Evolutionary conservation across 2,888 invertebrate species (phyloP).

Genomic region (Encarsia formosa): DNA sequence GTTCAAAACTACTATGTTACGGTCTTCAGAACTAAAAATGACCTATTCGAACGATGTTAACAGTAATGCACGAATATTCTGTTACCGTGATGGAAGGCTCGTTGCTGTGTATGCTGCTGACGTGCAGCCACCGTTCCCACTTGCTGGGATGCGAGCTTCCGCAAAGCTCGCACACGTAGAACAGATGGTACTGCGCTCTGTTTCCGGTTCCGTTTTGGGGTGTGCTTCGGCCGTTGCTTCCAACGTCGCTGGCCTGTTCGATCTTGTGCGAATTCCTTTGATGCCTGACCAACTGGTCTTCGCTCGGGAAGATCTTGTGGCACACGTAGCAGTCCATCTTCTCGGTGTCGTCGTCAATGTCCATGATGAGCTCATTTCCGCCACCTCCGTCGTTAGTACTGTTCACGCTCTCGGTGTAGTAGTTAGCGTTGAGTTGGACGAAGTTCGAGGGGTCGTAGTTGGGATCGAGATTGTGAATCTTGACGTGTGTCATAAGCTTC

Average conservation of each 20-base stretch:
- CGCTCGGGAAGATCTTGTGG: slow-evolving; percentile 51
- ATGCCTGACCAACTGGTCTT: slow-evolving; percentile 52
- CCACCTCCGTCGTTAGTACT: slow-evolving; percentile 42
- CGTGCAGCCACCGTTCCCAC: slow-evolving; percentile 54
- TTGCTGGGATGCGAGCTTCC: slow-evolving; percentile 52
- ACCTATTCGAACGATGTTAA: too few species aligned
- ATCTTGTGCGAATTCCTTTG: slow-evolving; percentile 50
- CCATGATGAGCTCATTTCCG: slow-evolving; percentile 37
- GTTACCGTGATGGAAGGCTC: slow-evolving; percentile 47
- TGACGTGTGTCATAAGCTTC: slow-evolving; percentile 54
- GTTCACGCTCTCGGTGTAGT: slow-evolving; percentile 42
- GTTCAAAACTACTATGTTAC: too few species aligned
- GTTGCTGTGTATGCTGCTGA: slow-evolving; percentile 48
- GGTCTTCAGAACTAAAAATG: too few species aligned
- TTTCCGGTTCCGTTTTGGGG: slow-evolving; percentile 42
- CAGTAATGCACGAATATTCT: too few species aligned
- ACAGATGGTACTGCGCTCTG: slow-evolving; percentile 47
- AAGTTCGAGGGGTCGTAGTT: slow-evolving; percentile 54
- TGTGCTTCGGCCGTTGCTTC: slow-evolving; percentile 13
- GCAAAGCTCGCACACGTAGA: slow-evolving; percentile 53
- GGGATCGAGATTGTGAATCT: slow-evolving; percentile 55
- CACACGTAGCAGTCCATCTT: slow-evolving; percentile 51
- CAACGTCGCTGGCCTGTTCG: slow-evolving; percentile 36
- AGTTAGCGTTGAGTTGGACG: slow-evolving; percentile 51
- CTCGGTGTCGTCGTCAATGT: slow-evolving; percentile 45